phyloP scores from a whole-genome alignment of 2,113 vertebrate genomes.

The Dascyllus trimaculatus region DNA sequence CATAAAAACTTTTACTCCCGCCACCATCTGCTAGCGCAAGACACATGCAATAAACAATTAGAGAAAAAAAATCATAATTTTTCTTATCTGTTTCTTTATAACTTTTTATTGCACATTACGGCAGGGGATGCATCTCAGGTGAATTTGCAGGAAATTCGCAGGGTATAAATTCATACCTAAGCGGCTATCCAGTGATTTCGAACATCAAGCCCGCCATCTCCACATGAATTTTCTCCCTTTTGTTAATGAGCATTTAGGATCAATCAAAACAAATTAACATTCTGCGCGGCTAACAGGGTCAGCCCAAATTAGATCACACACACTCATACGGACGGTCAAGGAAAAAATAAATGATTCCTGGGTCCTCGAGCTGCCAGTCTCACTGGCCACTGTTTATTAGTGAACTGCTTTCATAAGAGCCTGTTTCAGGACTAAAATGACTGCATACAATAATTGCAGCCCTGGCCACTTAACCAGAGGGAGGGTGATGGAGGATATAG shows the following conservation, averaged over 20 bases:
- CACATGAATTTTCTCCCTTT: slow-evolving; percentile 49
- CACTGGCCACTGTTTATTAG: slow-evolving; percentile 23
- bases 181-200: slow-evolving; percentile 36
- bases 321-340: slow-evolving; percentile 51
- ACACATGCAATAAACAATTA: background rate
- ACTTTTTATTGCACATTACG: background rate
- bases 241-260: slow-evolving; percentile 65
- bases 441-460: background rate
- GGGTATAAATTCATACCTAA: slow-evolving; percentile 36
- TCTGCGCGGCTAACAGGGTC: slow-evolving; percentile 52
- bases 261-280: slow-evolving; percentile 72
- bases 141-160: background rate
- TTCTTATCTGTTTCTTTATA: background rate
- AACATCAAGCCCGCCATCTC: slow-evolving; percentile 48
- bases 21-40: slow-evolving; percentile 10
- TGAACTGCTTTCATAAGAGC: slow-evolving; percentile 28
- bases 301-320: slow-evolving; percentile 67
- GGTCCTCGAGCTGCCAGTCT: slow-evolving; percentile 61
- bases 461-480: background rate
- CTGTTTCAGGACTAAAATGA: slow-evolving; percentile 19
- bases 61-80: background rate
- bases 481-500: background rate
- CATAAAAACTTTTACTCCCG: slow-evolving; percentile 30
- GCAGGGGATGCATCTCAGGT: slow-evolving; percentile 3
- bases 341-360: slow-evolving; percentile 59